These are phyloP conservation scores for Poeciliopsis turrubarensis DNA, from an alignment of 2,113 vertebrate species.

Conservation along the genomic window DNA sequence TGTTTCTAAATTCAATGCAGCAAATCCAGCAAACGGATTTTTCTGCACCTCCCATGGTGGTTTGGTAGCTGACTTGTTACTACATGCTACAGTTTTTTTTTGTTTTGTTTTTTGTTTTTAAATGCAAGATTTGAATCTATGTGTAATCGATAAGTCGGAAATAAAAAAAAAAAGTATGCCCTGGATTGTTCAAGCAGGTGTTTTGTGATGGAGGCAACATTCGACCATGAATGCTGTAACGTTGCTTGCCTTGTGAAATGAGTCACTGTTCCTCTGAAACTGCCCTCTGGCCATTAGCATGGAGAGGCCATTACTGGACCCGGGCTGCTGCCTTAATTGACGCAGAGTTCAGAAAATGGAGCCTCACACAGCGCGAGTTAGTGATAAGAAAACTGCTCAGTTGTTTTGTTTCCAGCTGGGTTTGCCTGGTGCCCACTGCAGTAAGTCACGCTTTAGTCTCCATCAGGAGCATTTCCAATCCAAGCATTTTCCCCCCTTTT, in stretches of 20 bases:
- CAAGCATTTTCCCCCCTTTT: conserved; percentile 15
- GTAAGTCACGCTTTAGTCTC: conserved; percentile 40
- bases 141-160: no score
- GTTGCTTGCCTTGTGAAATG: conserved; percentile 27
- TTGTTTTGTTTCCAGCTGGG: conserved; percentile 64
- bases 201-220: conserved; percentile 52
- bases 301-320: conserved; percentile 52
- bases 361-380: conserved; percentile 31
- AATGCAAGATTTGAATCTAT: no score
- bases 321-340: conserved; percentile 50
- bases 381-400: conserved; percentile 59
- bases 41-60: not conserved
- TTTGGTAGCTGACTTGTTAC: not conserved
- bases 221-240: conserved; percentile 32
- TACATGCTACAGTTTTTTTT: not conserved
- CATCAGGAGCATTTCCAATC: conserved; percentile 44
- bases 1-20: conserved; percentile 7
- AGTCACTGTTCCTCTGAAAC: conserved; percentile 42
- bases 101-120: no score
- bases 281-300: conserved; percentile 46
- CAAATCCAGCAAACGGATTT: not conserved
- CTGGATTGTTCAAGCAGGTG: conserved; percentile 43
- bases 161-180: no score
- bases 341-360: conserved; percentile 54
- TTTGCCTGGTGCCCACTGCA: conserved; percentile 36